phyloP scores from a whole-genome alignment of 2,888 invertebrate genomes.

The Podabrus alpinus region DNA sequence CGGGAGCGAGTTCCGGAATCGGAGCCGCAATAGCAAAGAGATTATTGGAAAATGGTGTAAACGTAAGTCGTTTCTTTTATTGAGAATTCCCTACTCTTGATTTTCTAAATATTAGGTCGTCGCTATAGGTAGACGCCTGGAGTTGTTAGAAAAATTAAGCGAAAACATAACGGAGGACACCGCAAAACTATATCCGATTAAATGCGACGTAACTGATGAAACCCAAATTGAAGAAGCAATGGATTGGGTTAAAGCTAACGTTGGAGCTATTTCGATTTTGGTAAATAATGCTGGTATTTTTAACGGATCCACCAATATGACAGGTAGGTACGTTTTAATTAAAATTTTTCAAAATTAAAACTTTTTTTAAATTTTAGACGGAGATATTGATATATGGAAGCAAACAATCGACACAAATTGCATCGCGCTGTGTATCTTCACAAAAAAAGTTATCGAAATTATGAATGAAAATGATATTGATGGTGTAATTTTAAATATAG shows the following conservation, averaged over 20 bases:
- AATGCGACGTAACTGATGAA: slow-evolving; percentile 18
- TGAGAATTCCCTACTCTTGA: neutral
- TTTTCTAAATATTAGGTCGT: slow-evolving; percentile 14
- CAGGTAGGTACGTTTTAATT: neutral
- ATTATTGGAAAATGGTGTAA: slow-evolving; percentile 19
- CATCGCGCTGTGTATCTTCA: slow-evolving; percentile 16
- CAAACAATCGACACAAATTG: slow-evolving; percentile 15
- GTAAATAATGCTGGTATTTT: slow-evolving; percentile 21
- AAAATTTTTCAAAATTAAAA: no score
- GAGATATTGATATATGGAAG: slow-evolving; percentile 14
- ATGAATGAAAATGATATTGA: slow-evolving; percentile 19
- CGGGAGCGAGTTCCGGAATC: slow-evolving; percentile 25
- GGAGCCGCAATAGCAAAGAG: slow-evolving; percentile 24
- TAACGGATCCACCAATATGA: slow-evolving; percentile 14
- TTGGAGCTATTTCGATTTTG: slow-evolving; percentile 15
- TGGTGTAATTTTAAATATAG: slow-evolving; percentile 20
- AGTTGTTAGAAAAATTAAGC: slow-evolving; percentile 15
- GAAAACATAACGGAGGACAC: slow-evolving; percentile 4
- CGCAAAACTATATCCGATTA: slow-evolving; percentile 16
- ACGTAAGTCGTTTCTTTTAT: slow-evolving; percentile 10
- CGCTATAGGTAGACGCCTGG: slow-evolving; percentile 17
- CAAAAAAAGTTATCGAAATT: slow-evolving; percentile 16
- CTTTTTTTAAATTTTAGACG: slow-evolving; percentile 6
- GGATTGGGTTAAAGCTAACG: slow-evolving; percentile 13
- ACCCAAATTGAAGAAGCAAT: slow-evolving; percentile 14